Evolutionary conservation across 2,113 vertebrate genomes (phyloP).

Genomic region (Cryptotis parvus): DNA sequence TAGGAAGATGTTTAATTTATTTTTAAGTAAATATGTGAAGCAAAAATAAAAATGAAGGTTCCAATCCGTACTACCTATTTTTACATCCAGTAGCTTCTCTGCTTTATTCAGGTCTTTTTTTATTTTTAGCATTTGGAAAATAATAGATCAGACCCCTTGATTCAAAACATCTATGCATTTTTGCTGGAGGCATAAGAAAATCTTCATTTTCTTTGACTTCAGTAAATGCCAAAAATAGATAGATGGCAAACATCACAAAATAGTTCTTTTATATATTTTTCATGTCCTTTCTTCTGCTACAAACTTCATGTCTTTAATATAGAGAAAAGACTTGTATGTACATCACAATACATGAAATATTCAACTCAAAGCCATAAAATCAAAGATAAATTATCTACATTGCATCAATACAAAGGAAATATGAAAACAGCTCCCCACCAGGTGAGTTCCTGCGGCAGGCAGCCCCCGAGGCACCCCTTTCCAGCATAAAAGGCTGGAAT

Average conservation of each 20-base stretch:
- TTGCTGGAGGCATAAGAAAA: conserved; percentile 28
- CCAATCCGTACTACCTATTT: neutral
- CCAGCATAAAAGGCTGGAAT: no score
- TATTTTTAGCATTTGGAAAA: conserved; percentile 53
- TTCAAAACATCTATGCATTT: conserved; percentile 42
- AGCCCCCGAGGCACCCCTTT: no score
- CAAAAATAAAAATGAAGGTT: conserved; percentile 50
- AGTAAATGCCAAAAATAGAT: conserved; percentile 39
- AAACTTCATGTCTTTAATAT: conserved; percentile 43
- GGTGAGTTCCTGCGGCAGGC: no score
- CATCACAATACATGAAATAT: neutral
- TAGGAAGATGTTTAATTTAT: conserved; percentile 50
- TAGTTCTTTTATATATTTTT: conserved; percentile 50
- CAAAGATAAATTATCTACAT: neutral
- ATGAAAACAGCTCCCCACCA: neutral
- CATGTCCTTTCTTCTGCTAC: neutral
- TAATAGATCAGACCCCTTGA: conserved; percentile 38
- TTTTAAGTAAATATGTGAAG: conserved; percentile 13
- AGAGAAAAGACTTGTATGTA: neutral
- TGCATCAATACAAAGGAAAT: neutral
- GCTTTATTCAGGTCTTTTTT: conserved; percentile 26
- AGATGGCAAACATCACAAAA: conserved; percentile 31
- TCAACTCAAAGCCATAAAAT: conserved; percentile 36
- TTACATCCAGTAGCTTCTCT: neutral
- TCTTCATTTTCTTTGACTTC: conserved; percentile 44